Conservation (phyloP, 2,888 invertebrate genomes). For the Nomada flava region DNA sequence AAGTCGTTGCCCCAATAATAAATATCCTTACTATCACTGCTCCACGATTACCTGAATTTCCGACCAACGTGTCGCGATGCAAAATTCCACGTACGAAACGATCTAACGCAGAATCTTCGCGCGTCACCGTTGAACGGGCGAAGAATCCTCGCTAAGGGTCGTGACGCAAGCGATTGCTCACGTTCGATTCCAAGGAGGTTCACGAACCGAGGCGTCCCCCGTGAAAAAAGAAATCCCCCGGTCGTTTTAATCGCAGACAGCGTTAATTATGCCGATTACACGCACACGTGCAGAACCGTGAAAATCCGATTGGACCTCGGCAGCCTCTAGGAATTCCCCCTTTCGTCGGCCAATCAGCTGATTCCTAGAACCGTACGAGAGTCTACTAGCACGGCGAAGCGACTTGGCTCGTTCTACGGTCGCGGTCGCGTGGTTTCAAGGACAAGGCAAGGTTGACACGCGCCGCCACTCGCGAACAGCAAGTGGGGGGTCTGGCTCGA, state of each 20-base stretch:
- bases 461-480: constrained; percentile 78
- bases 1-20: no score
- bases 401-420: constrained; percentile 75
- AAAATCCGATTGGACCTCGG: constrained; percentile 19
- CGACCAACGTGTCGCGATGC: no score
- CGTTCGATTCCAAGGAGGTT: background rate
- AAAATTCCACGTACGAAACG: no score
- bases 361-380: constrained; percentile 66
- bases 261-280: constrained; percentile 22
- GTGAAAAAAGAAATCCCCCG: constrained; percentile 1
- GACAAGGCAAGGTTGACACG: constrained; percentile 84
- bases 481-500: constrained; percentile 67
- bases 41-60: no score
- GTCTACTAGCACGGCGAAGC: constrained; percentile 59
- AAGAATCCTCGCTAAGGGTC: background rate
- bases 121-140: background rate
- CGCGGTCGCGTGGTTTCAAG: constrained; percentile 83
- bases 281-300: constrained; percentile 10
- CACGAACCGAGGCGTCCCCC: background rate
- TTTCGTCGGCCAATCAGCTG: constrained; percentile 68
- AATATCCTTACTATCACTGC: no score
- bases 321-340: constrained; percentile 55
- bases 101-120: no score
- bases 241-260: background rate
- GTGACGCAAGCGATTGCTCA: background rate